Percentiles rank a stretch among this genome's conserved stretches.
Conservation (phyloP, 2,888 invertebrate species). For the Cataglyphis cursor region DNA sequence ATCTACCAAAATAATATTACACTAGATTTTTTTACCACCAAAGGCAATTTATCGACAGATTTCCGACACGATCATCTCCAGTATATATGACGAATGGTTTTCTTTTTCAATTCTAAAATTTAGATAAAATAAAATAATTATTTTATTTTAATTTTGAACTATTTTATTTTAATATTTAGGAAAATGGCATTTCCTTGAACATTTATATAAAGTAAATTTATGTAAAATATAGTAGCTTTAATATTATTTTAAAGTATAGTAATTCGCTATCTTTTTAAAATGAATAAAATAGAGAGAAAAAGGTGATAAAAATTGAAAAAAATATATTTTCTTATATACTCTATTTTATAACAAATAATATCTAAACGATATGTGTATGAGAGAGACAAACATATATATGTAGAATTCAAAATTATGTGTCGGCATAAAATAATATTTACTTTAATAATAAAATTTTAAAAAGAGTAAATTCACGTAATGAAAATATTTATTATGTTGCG, state of each 20-base stretch:
- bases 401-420: not conserved
- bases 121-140: not conserved
- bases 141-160: conserved; percentile 9
- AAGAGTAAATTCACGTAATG: not conserved
- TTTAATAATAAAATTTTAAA: not conserved
- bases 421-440: not conserved
- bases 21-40: not conserved
- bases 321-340: not conserved
- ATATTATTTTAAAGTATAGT: not conserved
- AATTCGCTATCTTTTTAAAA: not conserved
- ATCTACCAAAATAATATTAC: not conserved
- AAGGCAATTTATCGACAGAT: conserved; percentile 8
- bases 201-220: not conserved
- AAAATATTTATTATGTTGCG: not conserved
- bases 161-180: not conserved
- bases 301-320: not conserved
- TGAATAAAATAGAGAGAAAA: not conserved
- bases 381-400: not conserved
- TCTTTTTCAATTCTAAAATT: not conserved
- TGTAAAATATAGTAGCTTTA: not conserved
- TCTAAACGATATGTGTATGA: not conserved
- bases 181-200: not conserved
- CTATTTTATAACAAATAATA: not conserved
- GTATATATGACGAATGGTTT: not conserved
- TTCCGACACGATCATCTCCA: not conserved